Percentiles rank a stretch among this genome's conserved stretches.
These are phyloP conservation scores for Rhegmatorhina hoffmannsi DNA, from an alignment of 2,113 vertebrate species.

Conservation along the genomic window DNA sequence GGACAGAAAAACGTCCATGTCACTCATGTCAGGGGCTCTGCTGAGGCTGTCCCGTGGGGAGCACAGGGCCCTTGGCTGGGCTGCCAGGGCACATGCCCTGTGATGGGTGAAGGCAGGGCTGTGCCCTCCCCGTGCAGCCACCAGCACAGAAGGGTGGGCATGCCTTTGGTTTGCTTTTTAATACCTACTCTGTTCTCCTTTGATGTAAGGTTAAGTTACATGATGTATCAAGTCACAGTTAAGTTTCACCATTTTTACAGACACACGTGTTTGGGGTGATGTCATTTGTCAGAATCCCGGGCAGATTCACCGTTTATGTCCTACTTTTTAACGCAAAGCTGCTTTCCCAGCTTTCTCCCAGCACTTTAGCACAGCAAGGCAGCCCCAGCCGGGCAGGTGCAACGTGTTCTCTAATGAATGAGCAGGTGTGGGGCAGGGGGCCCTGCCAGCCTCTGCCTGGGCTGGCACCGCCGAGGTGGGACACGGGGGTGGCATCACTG, in stretches of 20 bases:
- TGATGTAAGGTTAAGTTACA: not conserved
- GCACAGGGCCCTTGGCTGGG: not conserved
- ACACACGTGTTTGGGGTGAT: not conserved
- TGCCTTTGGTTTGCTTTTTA: not conserved
- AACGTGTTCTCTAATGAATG: accelerated
- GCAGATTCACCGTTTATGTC: accelerated
- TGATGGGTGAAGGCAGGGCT: not conserved
- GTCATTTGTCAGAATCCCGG: not conserved
- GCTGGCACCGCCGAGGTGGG: not conserved
- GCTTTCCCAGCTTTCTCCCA: not conserved
- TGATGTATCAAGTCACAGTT: not conserved
- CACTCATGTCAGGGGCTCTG: not conserved
- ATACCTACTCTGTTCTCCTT: not conserved
- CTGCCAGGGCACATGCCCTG: accelerated
- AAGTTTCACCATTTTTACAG: not conserved
- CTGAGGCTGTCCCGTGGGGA: not conserved
- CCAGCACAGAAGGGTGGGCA: accelerated
- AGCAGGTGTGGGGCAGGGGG: not conserved
- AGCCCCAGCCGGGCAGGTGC: not conserved
- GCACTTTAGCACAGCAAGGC: not conserved
- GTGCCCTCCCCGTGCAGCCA: not conserved
- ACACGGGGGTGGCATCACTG: accelerated
- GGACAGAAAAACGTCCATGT: accelerated
- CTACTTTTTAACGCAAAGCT: not conserved
- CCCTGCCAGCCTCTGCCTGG: accelerated